Conservation (phyloP, 2,797 vertebrate species). For the Crenuchus spilurus region DNA sequence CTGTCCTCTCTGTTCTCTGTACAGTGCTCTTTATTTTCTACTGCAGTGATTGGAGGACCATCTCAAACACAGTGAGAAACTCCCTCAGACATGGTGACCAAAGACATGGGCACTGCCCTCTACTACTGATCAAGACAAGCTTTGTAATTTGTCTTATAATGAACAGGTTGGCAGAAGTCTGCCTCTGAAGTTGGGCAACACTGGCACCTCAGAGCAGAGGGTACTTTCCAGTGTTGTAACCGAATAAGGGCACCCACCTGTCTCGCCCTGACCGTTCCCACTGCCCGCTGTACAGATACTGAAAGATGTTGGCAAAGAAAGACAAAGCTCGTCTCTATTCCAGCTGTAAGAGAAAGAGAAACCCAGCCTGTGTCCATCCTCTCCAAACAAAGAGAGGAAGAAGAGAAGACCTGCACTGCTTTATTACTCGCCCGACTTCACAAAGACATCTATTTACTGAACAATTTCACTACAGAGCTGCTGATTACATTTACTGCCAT, state of each 20-base stretch:
- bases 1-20: no score
- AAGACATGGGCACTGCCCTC: neutral
- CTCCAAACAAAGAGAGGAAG: constrained; percentile 16
- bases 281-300: constrained; percentile 17
- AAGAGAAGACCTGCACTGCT: neutral
- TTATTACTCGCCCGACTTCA: no score
- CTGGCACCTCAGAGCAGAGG: neutral
- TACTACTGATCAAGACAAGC: neutral
- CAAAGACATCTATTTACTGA: no score
- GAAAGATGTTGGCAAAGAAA: constrained; percentile 39
- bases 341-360: constrained; percentile 19
- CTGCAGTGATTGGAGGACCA: no score
- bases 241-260: constrained; percentile 36
- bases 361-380: neutral
- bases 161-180: neutral
- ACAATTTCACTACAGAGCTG: no score
- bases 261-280: constrained; percentile 16
- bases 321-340: constrained; percentile 55
- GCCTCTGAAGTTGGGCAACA: neutral
- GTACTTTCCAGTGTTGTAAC: constrained; percentile 45
- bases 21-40: no score
- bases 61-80: no score
- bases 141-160: constrained; percentile 17
- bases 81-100: neutral
- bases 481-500: no score